A percentile compares a stretch with the other conserved stretches of the same genome.
These are phyloP conservation scores for Fregetta grallaria DNA, from an alignment of 2,113 vertebrate genomes.

Conservation along the genomic window DNA sequence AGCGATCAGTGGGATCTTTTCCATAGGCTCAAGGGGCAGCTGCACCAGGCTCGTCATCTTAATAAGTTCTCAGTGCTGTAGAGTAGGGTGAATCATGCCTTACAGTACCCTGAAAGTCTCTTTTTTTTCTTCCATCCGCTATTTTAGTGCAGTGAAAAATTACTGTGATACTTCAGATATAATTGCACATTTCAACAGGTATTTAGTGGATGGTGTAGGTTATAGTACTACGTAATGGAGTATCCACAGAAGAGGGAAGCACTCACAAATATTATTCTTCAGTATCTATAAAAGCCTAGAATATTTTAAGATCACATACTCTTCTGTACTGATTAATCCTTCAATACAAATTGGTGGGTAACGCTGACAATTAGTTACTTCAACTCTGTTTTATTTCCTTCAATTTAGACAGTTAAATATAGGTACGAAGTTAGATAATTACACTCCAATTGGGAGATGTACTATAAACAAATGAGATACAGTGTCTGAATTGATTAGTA, in stretches of 20 bases:
- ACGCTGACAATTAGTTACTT: neutral
- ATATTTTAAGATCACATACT: neutral
- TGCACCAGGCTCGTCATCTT: neutral
- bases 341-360: neutral
- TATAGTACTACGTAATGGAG: too few relatives aligned
- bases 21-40: neutral
- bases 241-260: neutral
- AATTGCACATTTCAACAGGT: neutral
- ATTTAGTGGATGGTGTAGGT: neutral
- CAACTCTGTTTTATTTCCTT: conserved; percentile 19
- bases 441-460: neutral
- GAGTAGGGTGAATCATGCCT: neutral
- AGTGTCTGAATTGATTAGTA: conserved; percentile 6
- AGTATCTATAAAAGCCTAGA: neutral
- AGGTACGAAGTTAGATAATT: conserved; percentile 25
- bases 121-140: neutral
- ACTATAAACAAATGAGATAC: conserved; percentile 22
- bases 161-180: neutral
- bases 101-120: neutral
- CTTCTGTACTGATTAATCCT: neutral
- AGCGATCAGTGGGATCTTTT: neutral
- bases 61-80: neutral
- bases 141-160: neutral
- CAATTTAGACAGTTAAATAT: conserved; percentile 37
- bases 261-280: neutral